Evolutionary conservation across 2,888 invertebrate genomes (phyloP), one percentile per base, ranked within the genome.

Genomic region (Hirtodrosophila alboralis): DNA sequence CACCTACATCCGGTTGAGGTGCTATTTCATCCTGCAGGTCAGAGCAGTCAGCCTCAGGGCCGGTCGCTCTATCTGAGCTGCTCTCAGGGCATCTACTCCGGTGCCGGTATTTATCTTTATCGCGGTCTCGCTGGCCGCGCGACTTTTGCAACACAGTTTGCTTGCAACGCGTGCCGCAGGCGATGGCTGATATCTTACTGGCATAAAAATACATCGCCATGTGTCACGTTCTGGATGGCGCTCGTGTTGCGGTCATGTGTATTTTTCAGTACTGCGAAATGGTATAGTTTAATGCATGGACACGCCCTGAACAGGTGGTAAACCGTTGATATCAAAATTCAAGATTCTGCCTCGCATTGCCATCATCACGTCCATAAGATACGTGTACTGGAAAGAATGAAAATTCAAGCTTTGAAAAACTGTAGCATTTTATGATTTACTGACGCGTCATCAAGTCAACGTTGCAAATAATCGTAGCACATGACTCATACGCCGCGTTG

Each of bases 121-220:
- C 90, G 38, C 90, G 71, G 70, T 68, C 65, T 21, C 65, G 88
- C 73, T 90, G 90, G 52, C 89, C 89, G 59, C 90, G 89, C 54
- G 90, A 89, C 72, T 90, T 90, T 64, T 90, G 89, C 64, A 89
- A 75, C 68, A 89, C 90, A 51, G 87, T 87, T 71, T 89, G 89
- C 72, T 87, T 87, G 80, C 91, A 91, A 69, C 90, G 89, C 80
- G 89, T 90, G 63, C 90, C 90, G 84, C 90, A 90, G 81, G 90
- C 90, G 77, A 90, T 89, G 72, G 90, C 89, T 74, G 91, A 91
- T 88, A 91, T 89, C 78, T 90, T 91, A 88, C 89, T 91, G 83
- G 90, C 90, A 88, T 90, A 90, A 90, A 90, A 91, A 86, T 91
- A 90, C 90, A 90, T 90, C 86, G 91, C 90, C 91, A 91, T 90